These are phyloP conservation scores for Melanaphis sacchari DNA, from an alignment of 1,140 invertebrate genomes.

Conservation along the genomic window DNA sequence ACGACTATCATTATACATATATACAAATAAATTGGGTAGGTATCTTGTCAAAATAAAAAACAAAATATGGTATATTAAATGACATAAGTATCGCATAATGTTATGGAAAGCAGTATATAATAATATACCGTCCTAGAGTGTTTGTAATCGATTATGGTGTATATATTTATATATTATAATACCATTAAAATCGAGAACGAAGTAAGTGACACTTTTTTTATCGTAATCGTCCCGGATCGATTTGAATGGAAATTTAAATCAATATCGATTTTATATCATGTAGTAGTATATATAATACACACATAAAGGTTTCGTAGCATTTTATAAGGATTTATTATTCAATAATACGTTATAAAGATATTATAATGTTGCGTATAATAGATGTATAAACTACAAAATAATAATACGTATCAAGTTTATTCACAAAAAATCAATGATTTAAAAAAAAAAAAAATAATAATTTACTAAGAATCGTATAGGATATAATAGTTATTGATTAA, in stretches of 20 bases:
- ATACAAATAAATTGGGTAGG: not conserved
- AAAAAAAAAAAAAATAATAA: not conserved
- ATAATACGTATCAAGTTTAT: not conserved
- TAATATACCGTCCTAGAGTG: not conserved
- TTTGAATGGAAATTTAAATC: not conserved
- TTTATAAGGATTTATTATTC: not conserved
- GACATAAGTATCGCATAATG: not conserved
- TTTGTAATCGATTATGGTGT: not conserved
- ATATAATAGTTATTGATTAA: not conserved
- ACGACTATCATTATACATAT: not conserved
- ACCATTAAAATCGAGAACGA: not conserved
- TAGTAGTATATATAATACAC: not conserved
- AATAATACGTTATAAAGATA: not conserved
- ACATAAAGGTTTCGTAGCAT: not conserved
- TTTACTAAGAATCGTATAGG: not conserved
- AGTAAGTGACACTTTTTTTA: not conserved
- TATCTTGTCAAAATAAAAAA: not conserved
- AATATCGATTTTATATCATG: not conserved
- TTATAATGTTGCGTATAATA: too few species aligned
- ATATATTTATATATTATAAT: not conserved
- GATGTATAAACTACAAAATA: not conserved
- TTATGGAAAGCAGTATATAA: not conserved
- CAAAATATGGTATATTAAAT: not conserved
- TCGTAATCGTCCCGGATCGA: not conserved
- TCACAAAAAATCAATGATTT: not conserved